Base-by-base conservation (phyloP, 2,113 vertebrate genomes). In the Ophiodon elongatus region DNA sequence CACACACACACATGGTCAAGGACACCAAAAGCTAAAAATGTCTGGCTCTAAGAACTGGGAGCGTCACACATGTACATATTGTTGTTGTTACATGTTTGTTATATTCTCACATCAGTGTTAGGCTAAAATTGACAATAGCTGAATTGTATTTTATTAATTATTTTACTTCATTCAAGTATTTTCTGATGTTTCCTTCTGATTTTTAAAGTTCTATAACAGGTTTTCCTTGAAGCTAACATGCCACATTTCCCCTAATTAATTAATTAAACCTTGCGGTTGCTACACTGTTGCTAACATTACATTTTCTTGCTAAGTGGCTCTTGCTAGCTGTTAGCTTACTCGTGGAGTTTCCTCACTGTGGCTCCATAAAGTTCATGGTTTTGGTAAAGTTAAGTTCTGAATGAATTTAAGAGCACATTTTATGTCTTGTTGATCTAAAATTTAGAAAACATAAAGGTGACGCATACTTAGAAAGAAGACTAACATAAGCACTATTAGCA, bases 1-100 rank as follows among this genome's bases (percentile, higher is more conserved):
- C 73, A 82, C 80, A 79, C 56, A 78, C 62, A 59, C 63, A 81
- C 85, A 83, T 76, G 75, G 73, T 91, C 93, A 95, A 95, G 94
- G 94, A 91, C 92, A 93, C 79, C 74, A 56, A 63, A 62, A 31
- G 45, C 62, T 76, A 14, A 27, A 50, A 25, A 14, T 69, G 35
- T 85, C 67, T 83, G 63, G 67, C 69, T 85, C 29, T 67, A 63
- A 74, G 56, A 86, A 69, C 82, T 94, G 94, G 89, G 92, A 95
- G 69, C 64, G 25, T 13, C 62, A 82, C 95, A 95, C 89, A 86
- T 95, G 94, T 73, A 80, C 1, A 31, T 69, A 43, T 35, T 84
- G 21, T 64, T 77, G 25, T 54, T 57, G 47, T 60, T 19, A 45
- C 15, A 76, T 0, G 4, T 35, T 45, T 25, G 5, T 23, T 8